These are phyloP conservation scores for Lycaon pictus DNA, from an alignment of 2,113 vertebrate species.

Conservation along the genomic window DNA sequence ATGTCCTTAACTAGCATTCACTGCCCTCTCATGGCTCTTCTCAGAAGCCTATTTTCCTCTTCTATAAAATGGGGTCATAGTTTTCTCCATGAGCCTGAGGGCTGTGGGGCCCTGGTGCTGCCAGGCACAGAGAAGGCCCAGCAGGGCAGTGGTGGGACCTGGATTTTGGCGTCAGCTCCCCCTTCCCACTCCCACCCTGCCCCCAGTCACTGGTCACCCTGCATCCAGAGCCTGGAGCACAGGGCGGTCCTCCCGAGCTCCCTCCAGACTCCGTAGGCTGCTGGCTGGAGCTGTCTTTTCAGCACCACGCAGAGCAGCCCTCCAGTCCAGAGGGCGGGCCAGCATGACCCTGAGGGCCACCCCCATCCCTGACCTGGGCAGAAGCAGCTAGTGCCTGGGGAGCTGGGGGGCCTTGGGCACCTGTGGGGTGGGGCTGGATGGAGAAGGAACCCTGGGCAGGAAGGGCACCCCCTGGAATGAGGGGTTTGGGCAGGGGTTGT, in stretches of 20 bases:
- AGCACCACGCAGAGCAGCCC: neutral
- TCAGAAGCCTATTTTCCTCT: neutral
- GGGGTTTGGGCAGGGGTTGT: no score
- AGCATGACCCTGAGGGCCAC: neutral
- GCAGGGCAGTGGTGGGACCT: fast-evolving
- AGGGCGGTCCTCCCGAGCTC: neutral
- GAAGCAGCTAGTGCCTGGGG: neutral
- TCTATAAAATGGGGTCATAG: neutral
- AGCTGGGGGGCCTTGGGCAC: neutral
- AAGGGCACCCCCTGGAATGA: no score
- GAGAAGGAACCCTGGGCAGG: neutral
- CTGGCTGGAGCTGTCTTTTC: conserved; percentile 55
- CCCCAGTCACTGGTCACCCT: neutral
- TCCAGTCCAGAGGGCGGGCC: fast-evolving
- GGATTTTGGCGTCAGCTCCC: fast-evolving
- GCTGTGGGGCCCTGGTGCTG: neutral
- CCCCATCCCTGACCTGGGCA: fast-evolving
- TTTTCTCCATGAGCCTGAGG: neutral
- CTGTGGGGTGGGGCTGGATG: neutral
- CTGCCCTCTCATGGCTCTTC: neutral
- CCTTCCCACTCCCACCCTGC: no score
- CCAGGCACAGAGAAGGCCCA: neutral
- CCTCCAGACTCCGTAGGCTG: fast-evolving
- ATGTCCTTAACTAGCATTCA: neutral
- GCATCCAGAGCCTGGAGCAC: neutral